Conservation (phyloP, 2,113 vertebrate species). For the Equus przewalskii region DNA sequence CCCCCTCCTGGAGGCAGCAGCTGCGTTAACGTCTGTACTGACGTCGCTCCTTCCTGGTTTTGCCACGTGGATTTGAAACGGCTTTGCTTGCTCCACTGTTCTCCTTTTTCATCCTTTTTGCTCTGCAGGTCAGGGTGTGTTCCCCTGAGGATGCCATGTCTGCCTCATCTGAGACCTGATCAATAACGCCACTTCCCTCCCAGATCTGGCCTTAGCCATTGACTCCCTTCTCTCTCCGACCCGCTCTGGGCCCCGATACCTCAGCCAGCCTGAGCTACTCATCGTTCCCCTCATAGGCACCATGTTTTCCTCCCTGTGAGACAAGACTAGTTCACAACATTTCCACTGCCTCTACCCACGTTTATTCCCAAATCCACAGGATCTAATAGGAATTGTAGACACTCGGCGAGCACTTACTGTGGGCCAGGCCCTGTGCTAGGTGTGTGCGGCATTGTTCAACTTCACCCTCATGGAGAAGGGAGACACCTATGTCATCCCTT, state of each 20-base stretch:
- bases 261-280: neutral
- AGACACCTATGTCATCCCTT: neutral
- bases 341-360: neutral
- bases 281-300: neutral
- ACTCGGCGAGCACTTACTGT: neutral
- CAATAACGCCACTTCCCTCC: neutral
- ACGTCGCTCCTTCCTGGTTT: neutral
- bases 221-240: neutral
- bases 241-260: neutral
- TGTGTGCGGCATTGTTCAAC: neutral
- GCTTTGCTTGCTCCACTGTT: neutral
- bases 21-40: neutral
- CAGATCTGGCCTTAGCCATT: neutral
- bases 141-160: neutral
- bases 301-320: neutral
- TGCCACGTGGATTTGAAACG: neutral
- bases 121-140: neutral
- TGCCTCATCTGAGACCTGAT: neutral
- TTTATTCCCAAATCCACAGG: neutral
- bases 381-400: neutral
- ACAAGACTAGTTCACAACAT: neutral
- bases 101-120: neutral
- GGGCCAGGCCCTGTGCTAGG: neutral
- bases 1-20: neutral
- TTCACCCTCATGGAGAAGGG: neutral